Evolutionary conservation across 2,888 invertebrate species (phyloP).

Genomic region (Rhagophthalmus giganteus): DNA sequence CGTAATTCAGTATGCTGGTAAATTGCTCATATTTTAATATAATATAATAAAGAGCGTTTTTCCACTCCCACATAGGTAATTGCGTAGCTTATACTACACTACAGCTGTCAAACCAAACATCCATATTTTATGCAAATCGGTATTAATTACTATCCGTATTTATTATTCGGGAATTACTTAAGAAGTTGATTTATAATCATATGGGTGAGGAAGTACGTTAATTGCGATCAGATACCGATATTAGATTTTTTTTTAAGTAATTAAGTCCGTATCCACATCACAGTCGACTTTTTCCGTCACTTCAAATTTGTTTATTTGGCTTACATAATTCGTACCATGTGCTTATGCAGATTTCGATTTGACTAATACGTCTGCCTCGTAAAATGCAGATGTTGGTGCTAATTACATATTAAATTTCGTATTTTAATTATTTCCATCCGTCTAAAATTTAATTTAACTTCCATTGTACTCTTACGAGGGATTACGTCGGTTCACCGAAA

Average conservation of each 20-base stretch:
- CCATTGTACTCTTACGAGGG: slow-evolving; percentile 6
- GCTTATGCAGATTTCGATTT: slow-evolving; percentile 29
- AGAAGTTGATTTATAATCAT: not conserved
- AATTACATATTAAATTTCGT: slow-evolving; percentile 43
- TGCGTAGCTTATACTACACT: no score
- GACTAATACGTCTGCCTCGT: slow-evolving; percentile 38
- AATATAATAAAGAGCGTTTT: not conserved
- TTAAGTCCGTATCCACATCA: no score
- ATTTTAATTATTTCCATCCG: slow-evolving; percentile 29
- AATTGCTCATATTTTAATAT: not conserved
- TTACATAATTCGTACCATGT: slow-evolving; percentile 35
- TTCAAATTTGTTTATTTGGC: slow-evolving; percentile 35
- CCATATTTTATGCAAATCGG: not conserved
- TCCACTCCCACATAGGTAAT: not conserved
- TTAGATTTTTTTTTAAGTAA: not conserved
- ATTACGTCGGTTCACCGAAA: slow-evolving; percentile 5
- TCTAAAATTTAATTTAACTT: slow-evolving; percentile 21
- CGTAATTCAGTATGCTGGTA: not conserved
- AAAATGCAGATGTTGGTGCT: slow-evolving; percentile 41
- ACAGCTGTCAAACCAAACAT: no score
- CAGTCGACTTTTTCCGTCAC: slow-evolving; percentile 31
- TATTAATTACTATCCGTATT: not conserved
- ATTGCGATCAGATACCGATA: not conserved
- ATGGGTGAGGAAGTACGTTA: not conserved
- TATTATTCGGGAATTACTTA: not conserved